Conservation (phyloP, 1,140 invertebrate genomes). For the Pogonognathellus flavescens region DNA sequence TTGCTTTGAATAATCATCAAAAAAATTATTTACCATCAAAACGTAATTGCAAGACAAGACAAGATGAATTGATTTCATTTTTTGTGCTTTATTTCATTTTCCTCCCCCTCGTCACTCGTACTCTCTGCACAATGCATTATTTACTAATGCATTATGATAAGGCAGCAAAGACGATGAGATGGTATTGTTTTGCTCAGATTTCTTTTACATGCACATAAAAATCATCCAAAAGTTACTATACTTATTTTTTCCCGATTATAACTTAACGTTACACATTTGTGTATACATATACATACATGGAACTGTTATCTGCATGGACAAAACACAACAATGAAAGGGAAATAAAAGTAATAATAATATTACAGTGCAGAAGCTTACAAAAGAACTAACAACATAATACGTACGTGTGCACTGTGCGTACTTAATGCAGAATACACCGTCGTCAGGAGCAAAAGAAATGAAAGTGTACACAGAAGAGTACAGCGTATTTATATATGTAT, state of each 20-base stretch:
- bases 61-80: constrained; percentile 44
- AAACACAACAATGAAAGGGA: constrained; percentile 25
- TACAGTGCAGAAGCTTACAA: not conserved
- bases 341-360: constrained; percentile 17
- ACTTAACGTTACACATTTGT: constrained; percentile 28
- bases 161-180: not conserved
- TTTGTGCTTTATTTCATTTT: not conserved
- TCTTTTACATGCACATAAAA: constrained; percentile 2
- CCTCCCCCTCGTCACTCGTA: constrained; percentile 4
- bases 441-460: constrained; percentile 11
- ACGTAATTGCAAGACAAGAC: not conserved
- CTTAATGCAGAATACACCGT: constrained; percentile 19
- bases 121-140: not conserved
- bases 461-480: not conserved
- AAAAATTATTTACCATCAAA: constrained; percentile 31
- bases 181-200: constrained; percentile 28
- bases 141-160: not conserved
- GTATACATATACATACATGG: constrained; percentile 10
- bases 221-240: not conserved
- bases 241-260: constrained; percentile 13
- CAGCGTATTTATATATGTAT: too few relatives aligned
- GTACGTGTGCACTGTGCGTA: not conserved
- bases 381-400: constrained; percentile 14
- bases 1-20: constrained; percentile 33
- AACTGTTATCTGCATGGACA: constrained; percentile 5